Base-by-base conservation (phyloP, 2,888 invertebrate genomes). In the Leptopilina drosophilae region DNA sequence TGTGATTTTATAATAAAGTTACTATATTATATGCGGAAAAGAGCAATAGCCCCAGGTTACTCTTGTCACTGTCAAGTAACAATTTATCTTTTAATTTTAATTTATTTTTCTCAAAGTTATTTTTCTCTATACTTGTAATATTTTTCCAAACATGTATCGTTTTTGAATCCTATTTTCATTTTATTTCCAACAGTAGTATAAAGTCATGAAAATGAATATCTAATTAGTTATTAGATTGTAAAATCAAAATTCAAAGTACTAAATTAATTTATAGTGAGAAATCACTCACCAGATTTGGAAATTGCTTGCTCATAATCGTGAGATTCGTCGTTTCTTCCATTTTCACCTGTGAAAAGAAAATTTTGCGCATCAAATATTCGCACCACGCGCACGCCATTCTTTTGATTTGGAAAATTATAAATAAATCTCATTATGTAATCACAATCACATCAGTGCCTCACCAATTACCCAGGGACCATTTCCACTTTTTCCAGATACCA, bases 231-330 rank as follows among this genome's bases (percentile, higher is more conserved):
- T 14, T 42, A 1, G 2, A 15, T 15, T 5, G 7, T 20, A 20
- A 20, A 20, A 20, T 20, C 20, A 20, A 20, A 20, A 0, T 20
- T 20, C 20, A 20, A 20, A 20, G 20, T 20, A 20, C 20, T 20
- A n/a, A n/a, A 20, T 12, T 14, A 77, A 76, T 40, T n/a, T 20
- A 20, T 15, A 40, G 15, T 40, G 5, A 15, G 59, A 73, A 26
- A 69, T 65, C 42, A 85, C 87, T 85, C 80, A 91, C 95, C 94
- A 0, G 96, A 94, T 9, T 94, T 93, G 0, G 93, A 92, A 77
- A 96, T 95, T 0, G 96, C 96, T 62, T 92, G 93, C 85, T 96
- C 95, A 90, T 95, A 96, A 88, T 96, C 95, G 0, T 94, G 94
- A 15, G 87, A 78, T 76, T 77, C 87, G 5, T 87, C 87, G 67